Evolutionary conservation across 2,888 invertebrate genomes (phyloP), one percentile per base, ranked within the genome.

Genomic region (Polyommatus icarus): DNA sequence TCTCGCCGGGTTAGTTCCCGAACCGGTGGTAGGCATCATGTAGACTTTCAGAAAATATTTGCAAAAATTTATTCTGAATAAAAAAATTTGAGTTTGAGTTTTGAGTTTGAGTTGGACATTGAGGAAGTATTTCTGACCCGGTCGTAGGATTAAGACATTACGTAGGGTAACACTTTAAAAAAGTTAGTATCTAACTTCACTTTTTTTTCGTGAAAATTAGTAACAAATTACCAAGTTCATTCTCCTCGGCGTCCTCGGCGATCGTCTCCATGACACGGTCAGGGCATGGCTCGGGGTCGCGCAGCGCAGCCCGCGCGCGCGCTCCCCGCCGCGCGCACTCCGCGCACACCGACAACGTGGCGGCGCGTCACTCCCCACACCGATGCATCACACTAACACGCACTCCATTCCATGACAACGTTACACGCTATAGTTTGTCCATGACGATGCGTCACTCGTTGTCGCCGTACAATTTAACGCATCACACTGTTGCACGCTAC

Each of bases 221-320:
- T 54, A 18, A 54, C 12, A 10, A 72, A 76, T 94, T 94, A 96
- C 96, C 96, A 88, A 96, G 94, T 92, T 96, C 96, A 88, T 96
- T 96, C 82, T 95, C 94, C 86, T 96, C 96, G 81, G 95, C 95
- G 88, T 96, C 96, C 89, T 96, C 96, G 81, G 95, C 94, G 88
- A 96, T 96, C 83, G 96, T 96, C 94, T 96, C 96, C 96, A 96
- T 96, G 87, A 88, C 89, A 83, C 87, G 86, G 20, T 89, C 90
- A 86, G 89, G 83, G 87, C 92, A 91, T 91, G 90, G 84, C 84
- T 90, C 91, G 75, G 85, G 84, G 76, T 88, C 89, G 87, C 90
- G 90, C 88, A 87, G 88, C 86, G 90, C 85, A 86, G 87, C 82
- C 73, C 90, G 89, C 86, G 88, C 90, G 86, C 91, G 90, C 81